Evolutionary conservation across 2,113 vertebrate genomes (phyloP), one percentile per base, ranked within the genome.

Genomic region (Boleophthalmus pectinirostris): DNA sequence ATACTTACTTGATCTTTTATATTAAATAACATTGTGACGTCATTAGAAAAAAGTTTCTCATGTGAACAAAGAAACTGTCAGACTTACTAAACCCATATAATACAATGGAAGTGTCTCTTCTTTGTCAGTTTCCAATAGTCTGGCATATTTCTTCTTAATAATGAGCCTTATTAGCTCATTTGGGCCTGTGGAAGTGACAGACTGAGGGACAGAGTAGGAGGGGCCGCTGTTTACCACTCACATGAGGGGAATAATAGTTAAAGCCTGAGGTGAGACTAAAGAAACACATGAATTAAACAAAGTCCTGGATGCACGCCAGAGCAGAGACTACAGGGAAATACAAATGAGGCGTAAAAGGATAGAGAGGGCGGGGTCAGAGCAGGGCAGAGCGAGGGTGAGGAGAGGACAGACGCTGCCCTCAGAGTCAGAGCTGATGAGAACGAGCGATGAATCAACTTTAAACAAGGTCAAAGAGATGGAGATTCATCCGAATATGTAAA

Each of bases 271-370:
- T 49, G 77, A 75, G 61, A 84, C 43, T 47, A 10, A 69, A 68
- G 74, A 80, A 76, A 80, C 66, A 82, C 78, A 80, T 75, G 20
- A 73, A 84, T 54, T 71, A 69, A 77, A 85, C 73, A 79, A 75
- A 67, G 13, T 74, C 72, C 70, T 81, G 70, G 79, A 86, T 68
- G 84, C 81, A 86, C 80, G 68, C 72, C 72, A 66, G 65, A 3
- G 65, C 54, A 65, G 66, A 33, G 69, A 83, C 24, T 70, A 76
- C 63, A 83, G 66, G 51, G 66, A 69, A 88, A 89, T 79, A 81
- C 82, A 78, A 63, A 87, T 82, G 82, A 88, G 85, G 23, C 1
- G 47, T 66, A 76, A 83, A 83, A 67, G 77, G 71, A 86, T 66
- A 4, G 54, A 43, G 70, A 24, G 12, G 12, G 4, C 16, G 53